These are phyloP conservation scores for Mustela lutreola DNA, from an alignment of 2,113 vertebrate species.

Conservation along the genomic window DNA sequence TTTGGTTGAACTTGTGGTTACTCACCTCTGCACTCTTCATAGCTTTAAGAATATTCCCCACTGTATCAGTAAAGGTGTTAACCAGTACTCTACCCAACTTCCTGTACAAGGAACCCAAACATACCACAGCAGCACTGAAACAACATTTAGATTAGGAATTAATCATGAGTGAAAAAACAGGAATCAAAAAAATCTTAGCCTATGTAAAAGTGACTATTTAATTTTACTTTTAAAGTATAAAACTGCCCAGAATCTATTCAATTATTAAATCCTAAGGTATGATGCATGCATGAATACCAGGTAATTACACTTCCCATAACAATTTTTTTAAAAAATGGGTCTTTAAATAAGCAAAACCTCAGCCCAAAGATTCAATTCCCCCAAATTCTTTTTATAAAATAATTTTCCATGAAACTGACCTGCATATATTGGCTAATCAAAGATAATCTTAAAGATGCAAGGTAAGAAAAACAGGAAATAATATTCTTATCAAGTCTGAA, in stretches of 20 bases:
- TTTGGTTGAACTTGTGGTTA: constrained; percentile 80
- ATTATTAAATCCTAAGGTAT: not conserved
- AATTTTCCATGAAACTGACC: not conserved
- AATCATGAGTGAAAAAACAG: constrained; percentile 64
- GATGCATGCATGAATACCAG: not conserved
- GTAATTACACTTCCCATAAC: not conserved
- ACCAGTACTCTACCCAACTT: constrained; percentile 94
- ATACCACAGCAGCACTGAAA: constrained; percentile 95
- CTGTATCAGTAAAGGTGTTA: constrained; percentile 92
- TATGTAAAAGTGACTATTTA: not conserved
- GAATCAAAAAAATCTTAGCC: constrained; percentile 53
- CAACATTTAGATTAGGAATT: constrained; percentile 80
- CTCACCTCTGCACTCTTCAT: constrained; percentile 97
- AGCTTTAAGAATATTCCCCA: constrained; percentile 95
- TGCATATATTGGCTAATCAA: constrained; percentile 39
- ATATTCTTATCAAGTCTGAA: constrained; percentile 22
- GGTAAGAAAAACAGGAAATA: not conserved
- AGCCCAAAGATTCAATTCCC: not conserved
- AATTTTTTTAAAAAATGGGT: constrained; percentile 1
- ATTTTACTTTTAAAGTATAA: constrained; percentile 58
- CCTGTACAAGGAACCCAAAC: constrained; percentile 95
- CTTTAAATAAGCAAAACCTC: constrained; percentile 39
- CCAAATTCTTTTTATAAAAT: constrained; percentile 26
- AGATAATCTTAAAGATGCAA: not conserved
- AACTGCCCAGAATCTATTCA: constrained; percentile 30